phyloP scores from a whole-genome alignment of 1,140 invertebrate species.

The Brachionus sp. region DNA sequence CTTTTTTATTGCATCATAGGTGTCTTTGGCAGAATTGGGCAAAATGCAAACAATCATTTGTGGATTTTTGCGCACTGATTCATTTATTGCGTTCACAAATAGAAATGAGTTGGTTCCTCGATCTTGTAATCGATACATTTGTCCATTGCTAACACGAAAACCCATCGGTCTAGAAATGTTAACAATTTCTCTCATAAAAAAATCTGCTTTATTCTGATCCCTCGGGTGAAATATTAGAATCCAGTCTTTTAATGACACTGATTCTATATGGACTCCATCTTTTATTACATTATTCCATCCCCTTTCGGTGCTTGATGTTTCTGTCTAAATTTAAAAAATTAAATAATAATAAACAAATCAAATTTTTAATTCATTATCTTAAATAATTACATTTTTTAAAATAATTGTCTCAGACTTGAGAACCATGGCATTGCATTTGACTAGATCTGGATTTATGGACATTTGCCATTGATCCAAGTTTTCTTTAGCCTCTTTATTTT shows the following conservation, averaged over 20 bases:
- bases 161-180: constrained; percentile 14
- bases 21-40: neutral
- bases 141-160: neutral
- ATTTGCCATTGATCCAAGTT: constrained; percentile 71
- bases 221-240: constrained; percentile 16
- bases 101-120: neutral
- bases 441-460: neutral
- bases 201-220: neutral
- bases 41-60: constrained; percentile 35
- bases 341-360: neutral
- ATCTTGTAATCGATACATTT: neutral
- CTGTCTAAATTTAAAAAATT: neutral
- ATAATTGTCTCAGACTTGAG: neutral
- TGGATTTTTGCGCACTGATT: neutral
- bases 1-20: constrained; percentile 35
- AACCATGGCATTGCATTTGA: neutral
- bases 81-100: neutral
- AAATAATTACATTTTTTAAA: constrained; percentile 15
- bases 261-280: neutral
- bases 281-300: constrained; percentile 2
- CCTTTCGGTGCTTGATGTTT: neutral
- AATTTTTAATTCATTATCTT: neutral
- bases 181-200: constrained; percentile 12
- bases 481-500: constrained; percentile 61
- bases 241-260: constrained; percentile 36